Base-by-base conservation (phyloP, 2,113 vertebrate species). In the Leucoraja erinaceus region DNA sequence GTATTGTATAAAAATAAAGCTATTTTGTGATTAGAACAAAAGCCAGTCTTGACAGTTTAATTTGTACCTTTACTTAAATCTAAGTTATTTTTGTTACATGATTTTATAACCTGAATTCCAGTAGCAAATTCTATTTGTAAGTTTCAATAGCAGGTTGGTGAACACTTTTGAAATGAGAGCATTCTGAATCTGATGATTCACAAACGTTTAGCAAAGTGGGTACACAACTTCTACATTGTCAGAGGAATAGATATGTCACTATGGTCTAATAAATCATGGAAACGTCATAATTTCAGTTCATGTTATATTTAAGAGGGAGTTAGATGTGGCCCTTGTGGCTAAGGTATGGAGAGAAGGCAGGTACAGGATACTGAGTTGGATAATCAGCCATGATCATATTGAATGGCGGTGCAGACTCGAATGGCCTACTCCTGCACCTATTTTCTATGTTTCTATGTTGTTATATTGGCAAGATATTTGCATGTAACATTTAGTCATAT, bases 11-110 rank as follows among this genome's bases (percentile, higher is more conserved):
- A 91, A 72, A 91, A 91, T 91, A 91, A 91, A 91, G 90, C 90
- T 91, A 91, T 91, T 91, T 91, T 91, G 68, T 91, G 90, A 72
- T 68, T 91, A 91, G 68, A 72, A 74, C 90, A 70, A 91, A 72
- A 28, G 68, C 33, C 90, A 91, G 90, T 72, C 90, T 91, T 91
- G 66, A 74, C 68, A 74, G 22, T 91, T 91, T 74, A 91, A 72
- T 91, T 91, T 91, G 66, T 28, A 91, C 38, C 31, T 70, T 91
- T 70, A 90, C 28, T 38, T 91, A 70, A 91, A 70, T 90, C 18
- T 47, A 38, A 18, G 20, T 12, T 47, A 1, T 16, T 91, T 91
- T 72, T 70, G 68, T 14, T 91, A 54, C 90, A 74, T 63, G n/a
- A 20, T 1, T 88, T 88, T 88, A 7, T 18, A 88, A n/a, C 20